A percentile compares a stretch with the other conserved stretches of the same genome.
Conservation (phyloP, 2,113 vertebrate species). For the Varanus salvator region DNA sequence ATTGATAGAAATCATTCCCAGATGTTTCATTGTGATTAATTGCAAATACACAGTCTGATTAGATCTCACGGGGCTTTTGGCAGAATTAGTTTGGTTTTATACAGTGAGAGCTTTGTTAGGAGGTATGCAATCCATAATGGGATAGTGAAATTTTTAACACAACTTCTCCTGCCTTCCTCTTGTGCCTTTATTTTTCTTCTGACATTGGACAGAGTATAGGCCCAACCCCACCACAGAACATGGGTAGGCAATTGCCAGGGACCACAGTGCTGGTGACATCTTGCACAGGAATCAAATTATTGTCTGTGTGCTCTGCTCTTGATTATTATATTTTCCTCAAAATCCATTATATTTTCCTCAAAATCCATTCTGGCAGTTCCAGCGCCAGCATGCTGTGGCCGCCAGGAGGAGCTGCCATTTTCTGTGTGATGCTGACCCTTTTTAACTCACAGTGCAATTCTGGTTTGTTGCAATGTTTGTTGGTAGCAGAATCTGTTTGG, state of each 20-base stretch:
- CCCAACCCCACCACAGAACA: neutral
- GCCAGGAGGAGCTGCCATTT: neutral
- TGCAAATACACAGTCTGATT: no score
- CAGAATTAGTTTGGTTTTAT: neutral
- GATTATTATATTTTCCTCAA: neutral
- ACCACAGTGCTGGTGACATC: neutral
- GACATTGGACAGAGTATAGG: neutral
- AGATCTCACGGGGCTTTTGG: neutral
- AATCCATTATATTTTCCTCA: no score
- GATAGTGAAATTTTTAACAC: neutral
- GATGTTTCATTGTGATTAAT: neutral
- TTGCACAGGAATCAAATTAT: neutral
- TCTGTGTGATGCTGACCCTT: neutral
- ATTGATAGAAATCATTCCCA: neutral
- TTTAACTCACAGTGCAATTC: neutral
- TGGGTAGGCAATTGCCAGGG: neutral
- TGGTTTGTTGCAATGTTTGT: neutral
- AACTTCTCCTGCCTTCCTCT: neutral
- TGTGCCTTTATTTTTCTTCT: neutral
- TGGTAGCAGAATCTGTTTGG: constrained; percentile 22
- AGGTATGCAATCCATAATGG: neutral
- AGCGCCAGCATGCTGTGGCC: neutral
- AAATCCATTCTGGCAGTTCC: neutral
- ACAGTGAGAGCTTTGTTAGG: neutral
- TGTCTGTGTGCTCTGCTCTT: neutral